These are phyloP conservation scores for Trichechus manatus DNA, from an alignment of 2,113 vertebrate genomes.

Conservation along the genomic window DNA sequence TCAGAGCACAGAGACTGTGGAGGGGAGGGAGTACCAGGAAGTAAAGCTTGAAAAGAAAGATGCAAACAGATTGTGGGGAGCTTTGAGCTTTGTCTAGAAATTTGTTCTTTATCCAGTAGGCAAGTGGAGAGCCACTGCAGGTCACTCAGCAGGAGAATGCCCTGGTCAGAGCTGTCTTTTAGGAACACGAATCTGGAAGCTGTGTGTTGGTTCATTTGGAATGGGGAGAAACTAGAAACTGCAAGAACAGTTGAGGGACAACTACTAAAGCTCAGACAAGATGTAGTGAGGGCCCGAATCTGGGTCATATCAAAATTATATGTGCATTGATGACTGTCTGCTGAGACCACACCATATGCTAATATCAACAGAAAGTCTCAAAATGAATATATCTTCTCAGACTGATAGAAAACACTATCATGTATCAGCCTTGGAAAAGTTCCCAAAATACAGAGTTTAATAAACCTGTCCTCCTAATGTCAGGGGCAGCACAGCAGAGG, in stretches of 20 bases:
- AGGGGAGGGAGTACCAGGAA: background rate
- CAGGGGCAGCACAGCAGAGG: background rate
- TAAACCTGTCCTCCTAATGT: background rate
- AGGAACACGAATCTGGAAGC: background rate
- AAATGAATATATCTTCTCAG: slow-evolving; percentile 7
- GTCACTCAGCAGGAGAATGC: background rate
- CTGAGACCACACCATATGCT: background rate
- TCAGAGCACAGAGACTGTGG: background rate
- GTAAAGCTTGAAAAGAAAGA: background rate
- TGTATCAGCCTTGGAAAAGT: background rate
- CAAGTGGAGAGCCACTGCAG: background rate
- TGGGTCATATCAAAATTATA: background rate
- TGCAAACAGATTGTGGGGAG: background rate
- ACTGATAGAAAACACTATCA: background rate
- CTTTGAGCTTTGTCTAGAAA: background rate
- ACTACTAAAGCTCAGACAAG: background rate
- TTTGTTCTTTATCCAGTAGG: background rate
- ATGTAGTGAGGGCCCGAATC: background rate
- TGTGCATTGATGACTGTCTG: background rate
- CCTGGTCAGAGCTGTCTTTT: background rate
- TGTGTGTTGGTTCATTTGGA: background rate
- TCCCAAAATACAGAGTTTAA: background rate
- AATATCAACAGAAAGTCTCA: background rate
- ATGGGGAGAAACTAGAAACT: background rate
- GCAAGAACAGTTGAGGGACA: background rate